Conservation (phyloP, 2,797 vertebrate genomes). For the Psittacula echo region DNA sequence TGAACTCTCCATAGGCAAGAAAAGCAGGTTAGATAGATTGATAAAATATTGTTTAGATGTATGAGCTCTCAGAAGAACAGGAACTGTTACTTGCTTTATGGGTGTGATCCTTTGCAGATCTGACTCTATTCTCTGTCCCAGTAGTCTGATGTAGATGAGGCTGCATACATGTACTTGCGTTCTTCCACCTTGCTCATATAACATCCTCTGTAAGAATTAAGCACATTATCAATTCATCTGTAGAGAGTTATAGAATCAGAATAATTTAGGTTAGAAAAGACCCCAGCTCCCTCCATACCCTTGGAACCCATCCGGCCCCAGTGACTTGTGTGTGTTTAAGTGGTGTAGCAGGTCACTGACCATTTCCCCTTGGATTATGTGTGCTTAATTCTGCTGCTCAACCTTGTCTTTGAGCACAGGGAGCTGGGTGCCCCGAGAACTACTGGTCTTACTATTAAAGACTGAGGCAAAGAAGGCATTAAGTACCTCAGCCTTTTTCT, state of each 20-base stretch:
- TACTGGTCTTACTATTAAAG: neutral
- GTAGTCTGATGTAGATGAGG: accelerated
- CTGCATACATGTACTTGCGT: neutral
- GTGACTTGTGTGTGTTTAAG: neutral
- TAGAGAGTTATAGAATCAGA: neutral
- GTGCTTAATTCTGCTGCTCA: neutral
- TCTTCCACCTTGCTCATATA: neutral
- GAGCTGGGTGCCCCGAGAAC: neutral
- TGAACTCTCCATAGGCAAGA: neutral
- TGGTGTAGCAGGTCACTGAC: neutral
- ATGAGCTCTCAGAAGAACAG: neutral
- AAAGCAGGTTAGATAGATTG: neutral
- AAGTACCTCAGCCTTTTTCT: neutral
- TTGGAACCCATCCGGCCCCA: too few relatives aligned
- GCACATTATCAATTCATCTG: neutral
- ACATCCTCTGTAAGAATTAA: neutral
- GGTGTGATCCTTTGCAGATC: neutral
- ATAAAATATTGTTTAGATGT: neutral
- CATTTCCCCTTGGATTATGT: neutral
- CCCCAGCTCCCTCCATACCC: neutral
- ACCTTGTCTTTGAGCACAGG: neutral
- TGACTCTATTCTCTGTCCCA: neutral
- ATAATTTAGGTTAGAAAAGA: neutral
- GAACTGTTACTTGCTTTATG: neutral
- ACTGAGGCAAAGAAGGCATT: neutral